These are phyloP conservation scores for Herpailurus yagouaroundi DNA, from an alignment of 2,113 vertebrate species.

Conservation along the genomic window DNA sequence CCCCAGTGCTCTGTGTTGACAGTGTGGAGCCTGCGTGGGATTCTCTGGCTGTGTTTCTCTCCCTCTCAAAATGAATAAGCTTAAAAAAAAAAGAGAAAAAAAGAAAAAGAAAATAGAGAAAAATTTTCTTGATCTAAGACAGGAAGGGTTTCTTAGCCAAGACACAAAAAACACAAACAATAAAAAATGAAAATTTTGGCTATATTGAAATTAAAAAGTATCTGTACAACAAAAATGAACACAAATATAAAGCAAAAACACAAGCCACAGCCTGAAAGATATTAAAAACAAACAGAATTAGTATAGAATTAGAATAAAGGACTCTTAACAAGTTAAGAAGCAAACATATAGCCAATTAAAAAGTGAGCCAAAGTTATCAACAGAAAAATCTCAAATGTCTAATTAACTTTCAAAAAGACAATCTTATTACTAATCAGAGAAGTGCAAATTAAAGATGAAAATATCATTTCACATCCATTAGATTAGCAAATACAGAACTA, in stretches of 20 bases:
- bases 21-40: too few species aligned
- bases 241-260: neutral
- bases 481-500: neutral
- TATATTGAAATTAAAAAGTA: conserved; percentile 46
- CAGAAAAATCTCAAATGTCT: neutral
- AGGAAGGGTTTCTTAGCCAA: conserved; percentile 7
- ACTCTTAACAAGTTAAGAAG: neutral
- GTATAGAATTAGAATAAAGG: neutral
- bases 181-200: neutral
- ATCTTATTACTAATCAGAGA: neutral
- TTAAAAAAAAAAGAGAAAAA: too few species aligned
- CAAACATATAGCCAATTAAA: neutral
- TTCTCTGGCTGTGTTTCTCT: too few species aligned
- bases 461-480: neutral
- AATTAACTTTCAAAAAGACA: neutral
- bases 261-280: neutral
- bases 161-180: neutral
- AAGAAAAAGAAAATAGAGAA: neutral
- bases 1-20: too few species aligned
- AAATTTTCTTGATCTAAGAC: neutral
- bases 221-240: neutral
- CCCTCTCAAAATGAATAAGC: too few species aligned
- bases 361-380: neutral
- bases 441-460: neutral
- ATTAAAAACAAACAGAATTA: neutral